Conservation (phyloP, 2,113 vertebrate genomes). For the Rhinolophus sinicus region DNA sequence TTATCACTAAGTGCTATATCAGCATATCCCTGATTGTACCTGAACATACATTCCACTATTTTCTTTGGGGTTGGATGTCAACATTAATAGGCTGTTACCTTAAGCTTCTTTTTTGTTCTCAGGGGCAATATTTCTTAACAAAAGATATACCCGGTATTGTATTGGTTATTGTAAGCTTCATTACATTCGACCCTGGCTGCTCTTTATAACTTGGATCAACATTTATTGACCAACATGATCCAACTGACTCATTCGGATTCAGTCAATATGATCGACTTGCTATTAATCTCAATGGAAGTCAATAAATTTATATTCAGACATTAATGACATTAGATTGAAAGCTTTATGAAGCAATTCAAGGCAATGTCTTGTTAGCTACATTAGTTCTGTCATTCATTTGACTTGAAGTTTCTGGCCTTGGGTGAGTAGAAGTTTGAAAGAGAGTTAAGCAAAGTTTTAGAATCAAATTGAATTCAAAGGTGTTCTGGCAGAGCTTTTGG, state of each 20-base stretch:
- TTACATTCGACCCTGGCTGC: slow-evolving; percentile 41
- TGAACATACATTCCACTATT: background rate
- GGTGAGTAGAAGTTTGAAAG: slow-evolving; percentile 54
- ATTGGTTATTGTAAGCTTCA: slow-evolving; percentile 60
- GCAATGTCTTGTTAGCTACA: slow-evolving; percentile 57
- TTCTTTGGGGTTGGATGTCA: slow-evolving; percentile 33
- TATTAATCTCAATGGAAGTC: slow-evolving; percentile 70
- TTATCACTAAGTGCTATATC: background rate
- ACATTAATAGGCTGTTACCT: slow-evolving; percentile 48
- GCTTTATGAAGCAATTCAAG: slow-evolving; percentile 74
- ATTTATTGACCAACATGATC: slow-evolving; percentile 73
- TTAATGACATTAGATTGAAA: slow-evolving; percentile 68
- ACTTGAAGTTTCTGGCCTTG: slow-evolving; percentile 55
- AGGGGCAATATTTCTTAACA: slow-evolving; percentile 62
- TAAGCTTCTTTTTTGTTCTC: slow-evolving; percentile 66
- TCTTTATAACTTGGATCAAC: slow-evolving; percentile 68
- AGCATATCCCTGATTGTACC: slow-evolving; percentile 16
- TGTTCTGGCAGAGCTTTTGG: slow-evolving; percentile 40
- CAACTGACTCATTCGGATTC: slow-evolving; percentile 64
- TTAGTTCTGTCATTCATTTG: slow-evolving; percentile 77
- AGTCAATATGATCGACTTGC: slow-evolving; percentile 55
- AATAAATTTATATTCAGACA: slow-evolving; percentile 72
- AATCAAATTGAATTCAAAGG: slow-evolving; percentile 26
- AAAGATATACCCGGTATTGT: slow-evolving; percentile 51
- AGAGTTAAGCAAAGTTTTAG: slow-evolving; percentile 51